Conservation (phyloP, 2,888 invertebrate genomes). For the Drosophila formosana region DNA sequence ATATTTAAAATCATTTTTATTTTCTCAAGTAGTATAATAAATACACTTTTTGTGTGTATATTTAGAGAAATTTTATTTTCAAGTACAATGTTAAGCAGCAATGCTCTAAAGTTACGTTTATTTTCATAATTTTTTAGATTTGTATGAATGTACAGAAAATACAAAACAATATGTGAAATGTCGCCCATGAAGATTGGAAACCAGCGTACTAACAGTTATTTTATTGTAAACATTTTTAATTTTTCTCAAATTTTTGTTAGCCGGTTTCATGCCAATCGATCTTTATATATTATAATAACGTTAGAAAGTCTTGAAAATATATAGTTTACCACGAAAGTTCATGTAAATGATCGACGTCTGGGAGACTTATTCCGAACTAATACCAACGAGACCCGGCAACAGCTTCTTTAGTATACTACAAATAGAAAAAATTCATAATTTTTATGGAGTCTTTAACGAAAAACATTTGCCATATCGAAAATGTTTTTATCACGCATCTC, state of each 20-base stretch:
- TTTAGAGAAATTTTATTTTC: no score
- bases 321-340: slow-evolving; percentile 46
- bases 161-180: no score
- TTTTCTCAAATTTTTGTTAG: slow-evolving; percentile 35
- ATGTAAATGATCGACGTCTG: slow-evolving; percentile 23
- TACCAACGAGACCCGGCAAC: slow-evolving; percentile 23
- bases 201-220: no score
- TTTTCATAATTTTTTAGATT: no score
- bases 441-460: slow-evolving; percentile 11
- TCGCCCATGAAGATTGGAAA: no score
- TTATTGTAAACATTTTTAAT: no score
- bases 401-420: slow-evolving; percentile 36
- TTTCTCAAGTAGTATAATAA: no score
- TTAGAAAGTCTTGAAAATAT: slow-evolving; percentile 20
- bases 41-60: no score
- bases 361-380: slow-evolving; percentile 48
- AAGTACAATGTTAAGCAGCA: no score
- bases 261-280: slow-evolving; percentile 10
- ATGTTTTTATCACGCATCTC: slow-evolving; percentile 34
- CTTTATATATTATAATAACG: slow-evolving; percentile 18
- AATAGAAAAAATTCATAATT: slow-evolving; percentile 13
- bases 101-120: no score
- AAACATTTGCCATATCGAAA: slow-evolving; percentile 24
- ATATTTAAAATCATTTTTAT: no score
- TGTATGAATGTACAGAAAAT: no score